Base-by-base conservation (phyloP, 2,888 invertebrate species). In the Incurvaria masculella region DNA sequence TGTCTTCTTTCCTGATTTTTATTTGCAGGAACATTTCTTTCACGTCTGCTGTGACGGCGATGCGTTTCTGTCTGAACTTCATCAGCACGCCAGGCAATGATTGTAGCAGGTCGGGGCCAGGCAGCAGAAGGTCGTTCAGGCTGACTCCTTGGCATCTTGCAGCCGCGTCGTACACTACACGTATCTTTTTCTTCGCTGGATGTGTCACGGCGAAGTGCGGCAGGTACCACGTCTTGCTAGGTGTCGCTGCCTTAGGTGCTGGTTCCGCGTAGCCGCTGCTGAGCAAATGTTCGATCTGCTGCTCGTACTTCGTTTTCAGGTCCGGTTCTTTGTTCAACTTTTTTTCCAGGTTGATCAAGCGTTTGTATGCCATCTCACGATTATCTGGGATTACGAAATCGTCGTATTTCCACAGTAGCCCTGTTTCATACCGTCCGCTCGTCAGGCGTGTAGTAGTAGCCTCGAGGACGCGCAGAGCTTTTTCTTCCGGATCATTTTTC, bases 191-290 rank as follows among this genome's bases (percentile, higher is more conserved):
- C 46, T 43, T 51, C 42, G 33, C 40, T 4, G 54, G 46, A 21
- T 56, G 47, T 5, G 44, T 27, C 8, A 57, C 53, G 0, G 53
- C 52, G 21, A 55, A 57, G 40, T 55, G 57, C 4, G 55, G 52
- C 14, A 54, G 33, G 4, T 51, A 54, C 52, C 51, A 55, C 1
- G 42, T 48, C 8, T 46, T 18, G 2, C n/a, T 27, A 14, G 27
- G 41, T 18, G 20, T 23, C n/a, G n/a, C n/a, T n/a, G n/a, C n/a
- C n/a, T n/a, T n/a, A 16, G 47, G 33, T 6, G 47, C 40, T 3
- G 16, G 23, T 45, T 54, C 56, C 1, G 55, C 55, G 33, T 54
- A 56, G 2, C 47, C 50, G 4, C 40, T 53, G 0, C 19, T 21
- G 0, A 56, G 1, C 6, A 53, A 27, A 14, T 43, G 41, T 1